Conservation (phyloP, 2,797 vertebrate species). For the Gadopsis bispinosus region DNA sequence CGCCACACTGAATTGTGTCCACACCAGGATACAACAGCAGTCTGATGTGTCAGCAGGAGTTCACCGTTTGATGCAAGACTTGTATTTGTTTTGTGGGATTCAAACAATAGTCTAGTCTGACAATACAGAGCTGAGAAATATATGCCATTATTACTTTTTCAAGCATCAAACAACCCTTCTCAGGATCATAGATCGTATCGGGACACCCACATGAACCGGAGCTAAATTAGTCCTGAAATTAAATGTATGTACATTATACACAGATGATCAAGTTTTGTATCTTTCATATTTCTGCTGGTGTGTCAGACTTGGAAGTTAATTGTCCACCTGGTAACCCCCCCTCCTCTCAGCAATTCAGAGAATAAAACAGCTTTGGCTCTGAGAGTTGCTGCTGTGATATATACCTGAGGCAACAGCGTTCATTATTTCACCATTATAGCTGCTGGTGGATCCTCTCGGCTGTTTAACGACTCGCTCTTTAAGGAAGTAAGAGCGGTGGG, state of each 20-base stretch:
- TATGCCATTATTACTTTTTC: not conserved
- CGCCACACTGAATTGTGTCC: conserved; percentile 63
- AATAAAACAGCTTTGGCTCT: conserved; percentile 47
- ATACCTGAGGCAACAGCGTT: conserved; percentile 69
- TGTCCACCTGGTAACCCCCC: conserved; percentile 62
- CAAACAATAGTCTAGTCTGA: not conserved
- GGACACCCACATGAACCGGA: not conserved
- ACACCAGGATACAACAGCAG: conserved; percentile 48
- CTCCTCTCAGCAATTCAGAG: conserved; percentile 44
- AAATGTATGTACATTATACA: not conserved
- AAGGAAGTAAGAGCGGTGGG: conserved; percentile 64
- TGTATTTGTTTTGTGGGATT: conserved; percentile 32
- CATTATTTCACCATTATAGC: conserved; percentile 77
- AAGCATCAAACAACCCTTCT: not conserved
- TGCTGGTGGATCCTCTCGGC: conserved; percentile 67
- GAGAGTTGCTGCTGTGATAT: conserved; percentile 70
- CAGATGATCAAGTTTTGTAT: conserved; percentile 34
- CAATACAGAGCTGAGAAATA: not conserved
- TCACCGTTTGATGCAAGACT: conserved; percentile 50
- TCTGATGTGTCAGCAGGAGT: conserved; percentile 71
- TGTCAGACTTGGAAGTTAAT: conserved; percentile 60
- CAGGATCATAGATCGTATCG: not conserved
- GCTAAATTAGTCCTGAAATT: conserved; percentile 8
- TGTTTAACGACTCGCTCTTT: conserved; percentile 74
- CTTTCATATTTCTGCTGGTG: conserved; percentile 22